Evolutionary conservation across 2,797 vertebrate species (phyloP).

Genomic region (Diglossa cyanea): DNA sequence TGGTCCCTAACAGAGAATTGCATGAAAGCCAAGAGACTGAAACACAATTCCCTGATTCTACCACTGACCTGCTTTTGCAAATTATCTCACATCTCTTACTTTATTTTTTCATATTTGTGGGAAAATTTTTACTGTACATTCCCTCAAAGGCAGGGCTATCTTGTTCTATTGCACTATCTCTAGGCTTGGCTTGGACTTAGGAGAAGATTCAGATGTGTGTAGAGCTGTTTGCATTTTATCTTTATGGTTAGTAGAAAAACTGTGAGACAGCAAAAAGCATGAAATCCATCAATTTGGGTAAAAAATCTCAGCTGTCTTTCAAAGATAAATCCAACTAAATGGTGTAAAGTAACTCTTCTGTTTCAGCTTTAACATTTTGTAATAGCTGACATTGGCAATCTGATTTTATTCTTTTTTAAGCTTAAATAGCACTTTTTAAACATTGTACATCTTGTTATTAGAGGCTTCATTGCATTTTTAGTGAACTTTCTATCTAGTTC

Average conservation of each 20-base stretch:
- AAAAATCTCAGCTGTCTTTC: neutral
- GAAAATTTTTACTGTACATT: neutral
- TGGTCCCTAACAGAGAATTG: neutral
- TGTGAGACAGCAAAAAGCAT: neutral
- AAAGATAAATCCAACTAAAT: neutral
- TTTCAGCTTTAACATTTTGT: neutral
- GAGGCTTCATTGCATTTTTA: neutral
- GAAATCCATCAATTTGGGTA: neutral
- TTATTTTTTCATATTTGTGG: neutral
- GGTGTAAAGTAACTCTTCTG: neutral
- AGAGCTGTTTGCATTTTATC: neutral
- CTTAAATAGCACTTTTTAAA: neutral
- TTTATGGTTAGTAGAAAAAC: neutral
- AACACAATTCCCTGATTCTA: neutral
- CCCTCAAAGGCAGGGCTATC: neutral
- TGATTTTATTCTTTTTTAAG: neutral
- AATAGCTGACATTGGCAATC: neutral
- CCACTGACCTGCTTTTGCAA: slow-evolving; percentile 38
- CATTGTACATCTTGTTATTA: neutral
- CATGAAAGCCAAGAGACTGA: slow-evolving; percentile 8
- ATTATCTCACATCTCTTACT: neutral
- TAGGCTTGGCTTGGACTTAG: neutral
- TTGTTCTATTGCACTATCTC: neutral
- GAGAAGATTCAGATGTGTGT: neutral
- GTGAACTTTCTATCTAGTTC: neutral